A percentile compares a stretch with the other conserved stretches of the same genome.
These are phyloP conservation scores for Drosophila fungiperda DNA, from an alignment of 2,888 invertebrate species.

Conservation along the genomic window DNA sequence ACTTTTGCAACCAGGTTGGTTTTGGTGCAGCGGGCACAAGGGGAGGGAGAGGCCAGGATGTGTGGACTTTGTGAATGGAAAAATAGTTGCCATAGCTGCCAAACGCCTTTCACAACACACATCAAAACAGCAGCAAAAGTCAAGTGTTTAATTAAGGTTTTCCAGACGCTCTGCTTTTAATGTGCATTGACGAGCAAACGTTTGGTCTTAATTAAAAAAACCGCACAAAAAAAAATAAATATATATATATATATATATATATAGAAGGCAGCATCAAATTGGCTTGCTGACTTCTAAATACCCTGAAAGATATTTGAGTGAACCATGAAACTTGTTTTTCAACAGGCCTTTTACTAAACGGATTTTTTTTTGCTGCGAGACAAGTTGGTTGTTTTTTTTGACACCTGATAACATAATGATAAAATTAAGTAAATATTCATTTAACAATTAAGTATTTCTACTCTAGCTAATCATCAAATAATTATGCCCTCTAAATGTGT, in stretches of 20 bases:
- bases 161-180: conserved; percentile 52
- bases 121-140: conserved; percentile 50
- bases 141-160: conserved; percentile 74
- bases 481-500: not conserved
- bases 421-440: not conserved
- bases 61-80: conserved; percentile 63
- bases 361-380: not conserved
- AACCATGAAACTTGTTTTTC: not conserved
- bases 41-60: conserved; percentile 11
- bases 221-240: not conserved
- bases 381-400: not conserved
- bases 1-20: conserved; percentile 34
- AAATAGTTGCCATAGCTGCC: conserved; percentile 70
- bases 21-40: not conserved
- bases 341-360: not conserved
- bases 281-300: not conserved
- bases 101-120: conserved; percentile 53
- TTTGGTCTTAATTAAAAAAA: conserved; percentile 56
- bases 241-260: not conserved
- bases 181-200: conserved; percentile 51
- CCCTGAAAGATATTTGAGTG: not conserved
- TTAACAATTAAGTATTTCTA: not conserved
- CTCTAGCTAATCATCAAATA: not conserved
- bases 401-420: not conserved
- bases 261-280: not conserved